Percentiles rank a stretch among this genome's conserved stretches.
Conservation (phyloP, 2,113 vertebrate species). For the Physeter macrocephalus region DNA sequence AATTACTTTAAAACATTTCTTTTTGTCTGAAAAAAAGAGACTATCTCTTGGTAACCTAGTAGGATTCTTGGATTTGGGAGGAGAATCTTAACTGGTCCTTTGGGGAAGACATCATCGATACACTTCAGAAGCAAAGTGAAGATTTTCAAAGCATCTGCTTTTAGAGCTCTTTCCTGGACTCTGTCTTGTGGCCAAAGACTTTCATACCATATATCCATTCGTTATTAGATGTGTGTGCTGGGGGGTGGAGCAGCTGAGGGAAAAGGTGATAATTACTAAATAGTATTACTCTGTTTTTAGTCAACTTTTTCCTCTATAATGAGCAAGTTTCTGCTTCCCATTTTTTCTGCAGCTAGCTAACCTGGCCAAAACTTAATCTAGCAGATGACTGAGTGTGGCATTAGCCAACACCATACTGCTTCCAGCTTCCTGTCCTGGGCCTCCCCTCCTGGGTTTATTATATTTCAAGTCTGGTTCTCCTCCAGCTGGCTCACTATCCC, state of each 20-base stretch:
- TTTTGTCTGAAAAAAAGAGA: not conserved
- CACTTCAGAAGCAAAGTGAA: not conserved
- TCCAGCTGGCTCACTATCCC: conserved; percentile 14
- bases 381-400: conserved; percentile 41
- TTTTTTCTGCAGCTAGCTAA: conserved; percentile 15
- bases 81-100: not conserved
- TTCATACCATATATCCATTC: not conserved
- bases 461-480: conserved; percentile 49
- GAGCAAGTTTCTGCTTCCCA: conserved; percentile 18
- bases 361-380: conserved; percentile 52
- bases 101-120: not conserved
- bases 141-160: not conserved
- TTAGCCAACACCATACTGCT: not conserved
- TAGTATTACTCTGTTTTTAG: conserved; percentile 22
- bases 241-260: not conserved
- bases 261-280: conserved; percentile 2
- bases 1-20: not conserved
- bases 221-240: not conserved
- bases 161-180: not conserved
- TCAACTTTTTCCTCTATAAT: conserved; percentile 45
- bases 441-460: conserved; percentile 30
- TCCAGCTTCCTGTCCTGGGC: conserved; percentile 41
- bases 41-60: not conserved
- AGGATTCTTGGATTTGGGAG: not conserved
- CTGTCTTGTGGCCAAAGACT: not conserved